Evolutionary conservation across 92 coral and sea anemone species (phyloP).

Genomic region (Porites evermanni): DNA sequence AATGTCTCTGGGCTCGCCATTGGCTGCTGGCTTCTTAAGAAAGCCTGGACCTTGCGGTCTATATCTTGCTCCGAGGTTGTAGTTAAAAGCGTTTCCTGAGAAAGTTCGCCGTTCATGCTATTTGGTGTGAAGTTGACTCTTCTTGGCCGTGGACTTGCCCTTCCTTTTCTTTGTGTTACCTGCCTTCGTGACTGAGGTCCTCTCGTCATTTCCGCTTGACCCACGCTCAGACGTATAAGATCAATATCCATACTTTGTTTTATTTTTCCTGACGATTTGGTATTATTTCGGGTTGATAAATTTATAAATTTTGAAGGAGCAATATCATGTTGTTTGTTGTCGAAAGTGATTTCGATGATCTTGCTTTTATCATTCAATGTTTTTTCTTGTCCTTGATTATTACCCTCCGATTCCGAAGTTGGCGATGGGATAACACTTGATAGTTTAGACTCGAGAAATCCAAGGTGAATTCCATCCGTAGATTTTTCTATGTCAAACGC

Average conservation of each 20-base stretch:
- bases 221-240: background rate
- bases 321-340: background rate
- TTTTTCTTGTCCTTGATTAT: background rate
- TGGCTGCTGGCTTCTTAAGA: conserved; percentile 34
- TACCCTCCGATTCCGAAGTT: background rate
- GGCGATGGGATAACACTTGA: background rate
- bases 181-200: background rate
- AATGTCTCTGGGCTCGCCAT: conserved; percentile 30
- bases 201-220: background rate
- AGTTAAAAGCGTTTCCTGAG: background rate
- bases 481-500: conserved; percentile 17
- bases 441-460: conserved; percentile 2
- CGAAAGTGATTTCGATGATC: background rate
- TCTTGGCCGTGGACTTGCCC: background rate
- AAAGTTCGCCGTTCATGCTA: background rate
- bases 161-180: background rate
- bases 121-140: background rate
- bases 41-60: conserved; percentile 20
- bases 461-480: conserved; percentile 8
- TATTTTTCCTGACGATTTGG: background rate
- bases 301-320: background rate
- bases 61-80: conserved; percentile 8
- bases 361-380: background rate
- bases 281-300: background rate
- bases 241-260: background rate